Evolutionary conservation across 2,797 vertebrate species (phyloP), one percentile per base, ranked within the genome.

Genomic region (Chelon labrosus): DNA sequence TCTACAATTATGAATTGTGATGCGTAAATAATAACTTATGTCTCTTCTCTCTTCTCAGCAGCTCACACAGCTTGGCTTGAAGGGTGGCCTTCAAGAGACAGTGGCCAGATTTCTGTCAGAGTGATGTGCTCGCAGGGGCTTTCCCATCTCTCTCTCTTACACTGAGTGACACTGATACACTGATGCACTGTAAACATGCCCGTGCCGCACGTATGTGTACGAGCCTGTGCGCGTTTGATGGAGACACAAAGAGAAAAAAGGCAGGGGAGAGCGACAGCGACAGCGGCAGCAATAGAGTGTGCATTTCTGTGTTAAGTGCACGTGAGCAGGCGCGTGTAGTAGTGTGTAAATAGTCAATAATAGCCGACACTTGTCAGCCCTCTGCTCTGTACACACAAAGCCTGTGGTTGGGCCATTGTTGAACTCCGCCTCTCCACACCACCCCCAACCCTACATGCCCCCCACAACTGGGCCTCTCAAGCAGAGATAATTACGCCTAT

Each of bases 311-410:
- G 77, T 85, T 85, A 73, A 64, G 86, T 79, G 88, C 87, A 90
- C 76, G 83, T 76, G 91, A 85, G 83, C 83, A 62, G 77, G 83
- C 84, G 76, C 76, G 89, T 88, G 87, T 86, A 79, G 83, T 82
- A 89, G 90, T 91, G 93, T 93, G 93, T 94, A 95, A 95, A 94
- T 93, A 94, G 92, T 94, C 91, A 92, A 94, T 95, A 95, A 94
- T 92, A 91, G 93, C 83, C 86, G 92, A 95, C 93, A 95, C 91
- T 93, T 93, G 92, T 94, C 92, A 93, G 91, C 92, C 93, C 93
- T 93, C 87, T 91, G 89, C 91, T 93, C 87, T 86, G 86, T 64
- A 62, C 89, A 92, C 91, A 95, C 93, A 95, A 95, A 95, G 93
- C 87, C 91, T 58, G 79, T 90, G 90, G 90, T 93, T 84, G 88